Conservation (phyloP, 2,888 invertebrate genomes). For the Drosophila cyrtoloma region DNA sequence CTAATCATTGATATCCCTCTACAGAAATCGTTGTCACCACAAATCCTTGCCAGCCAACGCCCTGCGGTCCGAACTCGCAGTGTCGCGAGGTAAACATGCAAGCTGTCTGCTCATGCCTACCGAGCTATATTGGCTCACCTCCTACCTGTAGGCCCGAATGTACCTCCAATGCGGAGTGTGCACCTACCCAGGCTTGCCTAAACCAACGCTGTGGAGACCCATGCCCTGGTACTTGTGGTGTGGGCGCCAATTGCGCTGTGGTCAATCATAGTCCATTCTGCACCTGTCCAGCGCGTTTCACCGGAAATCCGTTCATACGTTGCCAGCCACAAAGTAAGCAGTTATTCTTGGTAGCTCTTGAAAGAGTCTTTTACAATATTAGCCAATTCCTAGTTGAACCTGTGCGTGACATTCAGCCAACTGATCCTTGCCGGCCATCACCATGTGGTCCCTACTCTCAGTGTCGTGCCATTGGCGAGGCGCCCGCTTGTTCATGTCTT, state of each 20-base stretch:
- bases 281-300: slow-evolving; percentile 88
- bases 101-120: slow-evolving; percentile 90
- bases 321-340: slow-evolving; percentile 87
- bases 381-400: slow-evolving; percentile 84
- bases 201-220: slow-evolving; percentile 93
- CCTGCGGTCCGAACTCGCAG: slow-evolving; percentile 93
- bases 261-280: slow-evolving; percentile 93
- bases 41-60: slow-evolving; percentile 89
- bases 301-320: slow-evolving; percentile 91
- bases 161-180: slow-evolving; percentile 90
- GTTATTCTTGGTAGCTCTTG: not conserved
- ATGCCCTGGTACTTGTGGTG: slow-evolving; percentile 93
- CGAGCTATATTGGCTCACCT: slow-evolving; percentile 90
- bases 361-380: not conserved
- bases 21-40: slow-evolving; percentile 84
- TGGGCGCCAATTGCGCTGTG: slow-evolving; percentile 90
- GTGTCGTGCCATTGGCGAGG: slow-evolving; percentile 89
- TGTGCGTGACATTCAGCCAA: slow-evolving; percentile 85
- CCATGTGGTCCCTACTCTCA: slow-evolving; percentile 93
- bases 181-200: slow-evolving; percentile 90
- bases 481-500: slow-evolving; percentile 91
- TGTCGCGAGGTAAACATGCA: slow-evolving; percentile 91
- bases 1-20: slow-evolving; percentile 22
- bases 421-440: slow-evolving; percentile 91
- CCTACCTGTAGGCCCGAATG: slow-evolving; percentile 93